These are phyloP conservation scores for Anisognathus igniventris DNA, from an alignment of 2,797 vertebrate species.

Conservation along the genomic window DNA sequence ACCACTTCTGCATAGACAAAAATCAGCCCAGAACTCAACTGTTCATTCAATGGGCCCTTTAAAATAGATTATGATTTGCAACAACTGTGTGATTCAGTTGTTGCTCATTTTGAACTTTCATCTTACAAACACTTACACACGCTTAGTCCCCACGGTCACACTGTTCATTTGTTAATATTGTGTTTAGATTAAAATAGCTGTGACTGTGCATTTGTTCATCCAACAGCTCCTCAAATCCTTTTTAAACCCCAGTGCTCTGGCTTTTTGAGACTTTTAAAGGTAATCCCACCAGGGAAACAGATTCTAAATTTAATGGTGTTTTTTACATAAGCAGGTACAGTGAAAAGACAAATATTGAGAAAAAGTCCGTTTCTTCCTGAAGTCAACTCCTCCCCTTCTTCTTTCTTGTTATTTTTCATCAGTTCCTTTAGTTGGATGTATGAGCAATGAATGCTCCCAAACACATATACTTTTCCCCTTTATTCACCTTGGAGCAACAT, in stretches of 20 bases:
- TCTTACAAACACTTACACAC: background rate
- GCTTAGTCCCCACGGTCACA: rapidly evolving
- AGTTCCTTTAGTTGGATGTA: background rate
- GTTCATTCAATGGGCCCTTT: background rate
- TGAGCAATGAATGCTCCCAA: background rate
- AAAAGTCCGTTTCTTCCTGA: background rate
- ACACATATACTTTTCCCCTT: rapidly evolving
- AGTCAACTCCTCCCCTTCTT: background rate
- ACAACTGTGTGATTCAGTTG: background rate
- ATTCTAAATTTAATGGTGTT: background rate
- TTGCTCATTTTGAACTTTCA: background rate
- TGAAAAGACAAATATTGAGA: background rate
- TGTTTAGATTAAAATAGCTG: background rate
- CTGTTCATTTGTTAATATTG: background rate
- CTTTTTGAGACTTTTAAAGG: background rate
- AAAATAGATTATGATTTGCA: background rate
- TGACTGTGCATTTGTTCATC: background rate
- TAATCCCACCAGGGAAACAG: background rate
- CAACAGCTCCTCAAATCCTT: background rate
- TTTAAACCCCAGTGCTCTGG: background rate
- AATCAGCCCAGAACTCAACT: background rate
- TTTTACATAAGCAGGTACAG: background rate
- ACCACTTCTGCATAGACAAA: background rate
- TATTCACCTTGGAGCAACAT: background rate
- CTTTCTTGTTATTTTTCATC: background rate